phyloP scores from a whole-genome alignment of 2,888 invertebrate genomes.

The Quadroppia sp. region DNA sequence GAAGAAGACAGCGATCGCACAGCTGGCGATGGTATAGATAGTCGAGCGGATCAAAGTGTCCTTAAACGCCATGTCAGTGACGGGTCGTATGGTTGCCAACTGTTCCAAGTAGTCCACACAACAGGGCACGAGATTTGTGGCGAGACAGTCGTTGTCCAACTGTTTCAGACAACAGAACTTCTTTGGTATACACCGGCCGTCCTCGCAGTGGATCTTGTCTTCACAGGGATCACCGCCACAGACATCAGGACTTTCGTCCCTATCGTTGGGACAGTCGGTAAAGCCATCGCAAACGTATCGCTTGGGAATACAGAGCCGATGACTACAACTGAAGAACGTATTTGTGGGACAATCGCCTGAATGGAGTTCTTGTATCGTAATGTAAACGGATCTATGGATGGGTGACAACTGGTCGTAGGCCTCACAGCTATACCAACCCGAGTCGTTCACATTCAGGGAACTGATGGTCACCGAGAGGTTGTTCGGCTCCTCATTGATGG shows the following conservation, averaged over 20 bases:
- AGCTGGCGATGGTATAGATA: constrained; percentile 55
- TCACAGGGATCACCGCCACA: constrained; percentile 54
- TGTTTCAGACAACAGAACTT: constrained; percentile 58
- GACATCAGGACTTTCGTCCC: constrained; percentile 56
- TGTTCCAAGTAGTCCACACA: constrained; percentile 51
- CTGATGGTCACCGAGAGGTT: constrained; percentile 44
- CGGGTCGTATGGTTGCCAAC: constrained; percentile 12
- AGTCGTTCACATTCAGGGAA: constrained; percentile 43
- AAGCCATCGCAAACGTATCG: constrained; percentile 59
- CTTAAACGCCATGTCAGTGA: constrained; percentile 10
- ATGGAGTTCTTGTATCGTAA: not conserved
- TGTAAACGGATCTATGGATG: not conserved
- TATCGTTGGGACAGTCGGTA: constrained; percentile 57
- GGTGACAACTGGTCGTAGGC: constrained; percentile 38
- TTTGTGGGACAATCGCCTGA: constrained; percentile 45
- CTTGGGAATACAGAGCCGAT: constrained; percentile 55
- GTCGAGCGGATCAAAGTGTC: constrained; percentile 54
- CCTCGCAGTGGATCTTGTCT: constrained; percentile 52
- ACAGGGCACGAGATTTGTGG: constrained; percentile 55
- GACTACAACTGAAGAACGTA: constrained; percentile 51
- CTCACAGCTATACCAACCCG: constrained; percentile 45
- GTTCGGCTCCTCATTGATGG: constrained; percentile 43
- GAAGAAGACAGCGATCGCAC: constrained; percentile 56
- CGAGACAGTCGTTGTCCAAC: constrained; percentile 54
- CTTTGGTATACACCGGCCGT: constrained; percentile 58